Evolutionary conservation across 2,113 vertebrate species (phyloP).

Genomic region (Formicarius rufipectus): DNA sequence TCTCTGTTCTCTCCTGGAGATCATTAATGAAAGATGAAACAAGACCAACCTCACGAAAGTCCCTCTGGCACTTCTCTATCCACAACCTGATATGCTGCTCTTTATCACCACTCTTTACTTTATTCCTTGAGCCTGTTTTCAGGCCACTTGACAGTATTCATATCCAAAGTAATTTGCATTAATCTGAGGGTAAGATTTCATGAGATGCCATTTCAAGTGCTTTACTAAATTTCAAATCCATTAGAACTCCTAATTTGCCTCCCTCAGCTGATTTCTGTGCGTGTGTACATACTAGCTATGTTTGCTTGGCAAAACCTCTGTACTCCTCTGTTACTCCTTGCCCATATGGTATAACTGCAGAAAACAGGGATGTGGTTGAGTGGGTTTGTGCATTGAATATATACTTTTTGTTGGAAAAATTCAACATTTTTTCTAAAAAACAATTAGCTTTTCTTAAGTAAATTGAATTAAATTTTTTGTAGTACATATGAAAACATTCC

Average conservation of each 20-base stretch:
- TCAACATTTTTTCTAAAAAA: background rate
- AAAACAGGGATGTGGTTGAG: background rate
- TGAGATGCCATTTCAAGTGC: slow-evolving; percentile 59
- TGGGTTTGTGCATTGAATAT: background rate
- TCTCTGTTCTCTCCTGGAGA: slow-evolving; percentile 17
- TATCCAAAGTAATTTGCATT: slow-evolving; percentile 61
- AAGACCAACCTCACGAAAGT: slow-evolving; percentile 22
- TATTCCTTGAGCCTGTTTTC: slow-evolving; percentile 53
- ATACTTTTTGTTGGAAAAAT: background rate
- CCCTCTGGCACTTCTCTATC: background rate
- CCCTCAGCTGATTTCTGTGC: slow-evolving; percentile 15
- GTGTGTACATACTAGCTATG: background rate
- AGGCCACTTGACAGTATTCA: slow-evolving; percentile 57
- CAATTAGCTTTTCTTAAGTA: background rate
- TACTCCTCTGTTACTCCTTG: background rate
- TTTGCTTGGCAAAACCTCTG: slow-evolving; percentile 14
- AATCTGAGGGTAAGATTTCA: slow-evolving; percentile 63
- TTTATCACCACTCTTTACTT: slow-evolving; percentile 52
- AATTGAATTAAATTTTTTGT: slow-evolving; percentile 8
- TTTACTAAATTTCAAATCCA: slow-evolving; percentile 63
- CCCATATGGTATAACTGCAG: background rate
- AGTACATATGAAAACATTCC: background rate
- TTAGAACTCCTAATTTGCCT: slow-evolving; percentile 44
- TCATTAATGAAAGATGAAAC: slow-evolving; percentile 56
- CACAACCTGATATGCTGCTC: slow-evolving; percentile 11